Conservation (phyloP, 1,140 invertebrate genomes). For the Lycorma delicatula region DNA sequence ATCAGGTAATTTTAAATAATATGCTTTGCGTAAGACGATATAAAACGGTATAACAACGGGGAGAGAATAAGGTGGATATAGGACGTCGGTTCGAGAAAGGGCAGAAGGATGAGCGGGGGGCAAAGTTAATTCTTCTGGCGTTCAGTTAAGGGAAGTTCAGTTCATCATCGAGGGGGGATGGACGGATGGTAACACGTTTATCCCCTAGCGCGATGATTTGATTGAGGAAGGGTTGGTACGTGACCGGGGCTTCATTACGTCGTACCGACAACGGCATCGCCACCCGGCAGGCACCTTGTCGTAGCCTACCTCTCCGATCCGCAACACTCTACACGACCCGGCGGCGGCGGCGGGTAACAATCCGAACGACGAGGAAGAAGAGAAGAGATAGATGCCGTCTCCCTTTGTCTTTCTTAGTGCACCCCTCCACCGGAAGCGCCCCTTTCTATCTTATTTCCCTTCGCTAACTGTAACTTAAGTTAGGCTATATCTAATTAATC, state of each 20-base stretch:
- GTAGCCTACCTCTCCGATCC: neutral
- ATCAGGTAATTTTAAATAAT: neutral
- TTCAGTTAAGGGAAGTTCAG: constrained; percentile 6
- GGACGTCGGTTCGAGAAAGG: neutral
- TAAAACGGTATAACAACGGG: neutral
- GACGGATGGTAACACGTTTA: constrained; percentile 6
- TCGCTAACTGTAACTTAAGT: no score
- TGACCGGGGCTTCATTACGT: constrained; percentile 11
- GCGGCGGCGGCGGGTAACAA: no score
- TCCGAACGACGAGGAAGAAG: no score
- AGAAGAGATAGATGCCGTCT: no score
- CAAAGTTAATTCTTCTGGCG: constrained; percentile 2
- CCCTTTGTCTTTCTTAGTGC: no score
- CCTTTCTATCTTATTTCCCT: no score
- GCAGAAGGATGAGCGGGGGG: neutral
- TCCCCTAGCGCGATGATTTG: constrained; percentile 17
- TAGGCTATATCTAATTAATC: no score
- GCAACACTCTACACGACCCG: no score
- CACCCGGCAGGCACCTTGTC: neutral
- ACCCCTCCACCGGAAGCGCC: no score
- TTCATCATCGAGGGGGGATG: neutral
- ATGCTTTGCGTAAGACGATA: neutral
- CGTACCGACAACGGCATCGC: no score
- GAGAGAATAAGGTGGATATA: neutral
- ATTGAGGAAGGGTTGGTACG: constrained; percentile 16